Conservation (phyloP, 1,140 invertebrate genomes). For the Anagrus nilaparvatae region DNA sequence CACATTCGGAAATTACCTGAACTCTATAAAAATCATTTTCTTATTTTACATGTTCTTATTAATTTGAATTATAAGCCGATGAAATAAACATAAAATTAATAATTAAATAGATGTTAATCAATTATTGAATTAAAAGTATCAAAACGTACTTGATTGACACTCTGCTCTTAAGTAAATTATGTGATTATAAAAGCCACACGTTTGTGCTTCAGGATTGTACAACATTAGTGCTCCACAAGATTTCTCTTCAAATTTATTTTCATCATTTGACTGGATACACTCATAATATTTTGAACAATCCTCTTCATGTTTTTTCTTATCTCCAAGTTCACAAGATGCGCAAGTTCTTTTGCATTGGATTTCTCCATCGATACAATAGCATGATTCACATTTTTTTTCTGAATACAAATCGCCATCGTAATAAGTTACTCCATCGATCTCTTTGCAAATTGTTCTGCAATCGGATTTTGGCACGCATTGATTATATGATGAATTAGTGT, state of each 20-base stretch:
- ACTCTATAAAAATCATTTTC: too few species aligned
- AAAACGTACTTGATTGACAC: constrained; percentile 33
- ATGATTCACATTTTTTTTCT: constrained; percentile 66
- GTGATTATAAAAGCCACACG: constrained; percentile 48
- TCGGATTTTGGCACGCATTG: constrained; percentile 63
- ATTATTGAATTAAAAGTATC: too few species aligned
- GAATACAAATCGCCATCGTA: constrained; percentile 69
- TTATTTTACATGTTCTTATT: too few species aligned
- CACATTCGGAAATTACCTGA: too few species aligned
- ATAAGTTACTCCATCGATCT: constrained; percentile 53
- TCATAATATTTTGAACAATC: too few species aligned
- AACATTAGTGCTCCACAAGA: constrained; percentile 42
- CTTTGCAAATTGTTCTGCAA: constrained; percentile 61
- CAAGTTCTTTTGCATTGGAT: constrained; percentile 62
- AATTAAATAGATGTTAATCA: too few species aligned
- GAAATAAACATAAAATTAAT: too few species aligned
- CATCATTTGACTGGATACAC: too few species aligned
- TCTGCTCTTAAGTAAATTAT: constrained; percentile 49
- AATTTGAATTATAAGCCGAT: too few species aligned
- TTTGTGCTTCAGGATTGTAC: constrained; percentile 48
- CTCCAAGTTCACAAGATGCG: too few species aligned
- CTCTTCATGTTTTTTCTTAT: too few species aligned
- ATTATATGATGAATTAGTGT: constrained; percentile 53
- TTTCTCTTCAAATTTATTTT: too few species aligned
- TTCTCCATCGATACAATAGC: constrained; percentile 58